These are phyloP conservation scores for Timandra comae DNA, from an alignment of 2,888 invertebrate genomes.

Conservation along the genomic window DNA sequence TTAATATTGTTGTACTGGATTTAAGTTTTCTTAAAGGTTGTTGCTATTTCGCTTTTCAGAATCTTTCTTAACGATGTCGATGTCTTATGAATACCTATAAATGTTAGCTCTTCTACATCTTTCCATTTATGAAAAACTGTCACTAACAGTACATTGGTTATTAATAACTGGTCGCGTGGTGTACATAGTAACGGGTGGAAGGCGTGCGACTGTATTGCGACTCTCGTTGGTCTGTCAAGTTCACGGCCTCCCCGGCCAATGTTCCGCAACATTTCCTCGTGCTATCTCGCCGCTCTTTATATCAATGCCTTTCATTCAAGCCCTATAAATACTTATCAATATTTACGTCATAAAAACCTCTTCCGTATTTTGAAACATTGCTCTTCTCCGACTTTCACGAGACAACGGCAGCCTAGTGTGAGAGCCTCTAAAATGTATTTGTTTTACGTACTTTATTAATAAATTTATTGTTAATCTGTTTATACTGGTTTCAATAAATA, in stretches of 20 bases:
- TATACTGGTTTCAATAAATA: slow-evolving; percentile 8
- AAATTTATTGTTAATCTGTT: not conserved
- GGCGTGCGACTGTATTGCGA: slow-evolving; percentile 25
- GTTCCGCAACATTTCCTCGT: slow-evolving; percentile 43
- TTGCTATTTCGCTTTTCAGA: too few relatives aligned
- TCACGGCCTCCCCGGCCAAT: slow-evolving; percentile 48
- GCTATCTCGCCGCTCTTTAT: slow-evolving; percentile 35
- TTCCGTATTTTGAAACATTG: slow-evolving; percentile 9
- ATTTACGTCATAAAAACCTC: slow-evolving; percentile 16
- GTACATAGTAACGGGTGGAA: not conserved
- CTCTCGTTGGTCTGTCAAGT: slow-evolving; percentile 56
- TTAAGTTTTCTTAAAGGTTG: too few relatives aligned
- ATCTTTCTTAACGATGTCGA: too few relatives aligned
- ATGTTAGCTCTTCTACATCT: too few relatives aligned
- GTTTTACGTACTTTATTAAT: not conserved
- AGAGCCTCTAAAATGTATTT: too few relatives aligned
- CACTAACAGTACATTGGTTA: not conserved
- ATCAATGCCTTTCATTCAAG: slow-evolving; percentile 28
- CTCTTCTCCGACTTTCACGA: too few relatives aligned
- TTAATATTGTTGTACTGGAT: too few relatives aligned
- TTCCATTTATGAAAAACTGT: too few relatives aligned
- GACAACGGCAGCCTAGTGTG: too few relatives aligned
- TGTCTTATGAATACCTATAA: too few relatives aligned
- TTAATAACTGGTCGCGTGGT: too few relatives aligned
- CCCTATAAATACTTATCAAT: slow-evolving; percentile 18